phyloP scores from a whole-genome alignment of 2,888 invertebrate species.

The Cartodere bifasciata region DNA sequence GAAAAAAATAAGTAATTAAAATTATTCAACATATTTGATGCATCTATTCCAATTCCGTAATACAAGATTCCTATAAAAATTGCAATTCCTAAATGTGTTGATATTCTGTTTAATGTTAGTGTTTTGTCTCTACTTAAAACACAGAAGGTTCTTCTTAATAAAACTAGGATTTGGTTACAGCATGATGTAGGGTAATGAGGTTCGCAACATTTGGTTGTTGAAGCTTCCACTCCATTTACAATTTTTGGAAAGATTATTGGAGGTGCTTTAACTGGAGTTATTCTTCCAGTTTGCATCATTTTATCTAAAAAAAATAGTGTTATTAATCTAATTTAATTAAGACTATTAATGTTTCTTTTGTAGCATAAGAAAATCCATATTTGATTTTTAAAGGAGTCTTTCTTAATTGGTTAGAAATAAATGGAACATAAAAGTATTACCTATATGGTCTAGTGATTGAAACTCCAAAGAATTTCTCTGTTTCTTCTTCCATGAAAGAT shows the following conservation, averaged over 20 bases:
- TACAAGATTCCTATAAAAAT: conserved; percentile 72
- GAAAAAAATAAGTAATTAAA: conserved; percentile 84
- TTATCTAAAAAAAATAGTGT: conserved; percentile 31
- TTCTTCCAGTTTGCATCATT: conserved; percentile 38
- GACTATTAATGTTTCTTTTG: too few species aligned
- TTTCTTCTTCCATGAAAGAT: conserved; percentile 39
- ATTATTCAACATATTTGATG: conserved; percentile 69
- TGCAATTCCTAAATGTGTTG: conserved; percentile 70
- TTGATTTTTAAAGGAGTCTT: too few species aligned
- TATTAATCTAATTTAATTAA: conserved; percentile 1
- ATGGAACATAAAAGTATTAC: too few species aligned
- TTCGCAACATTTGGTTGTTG: conserved; percentile 17
- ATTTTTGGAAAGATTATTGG: conserved; percentile 22
- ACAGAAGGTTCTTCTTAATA: conserved; percentile 49
- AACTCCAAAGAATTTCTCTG: conserved; percentile 32
- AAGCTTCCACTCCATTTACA: conserved; percentile 10
- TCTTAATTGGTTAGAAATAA: too few species aligned
- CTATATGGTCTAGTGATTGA: conserved; percentile 31
- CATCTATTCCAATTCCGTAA: conserved; percentile 77
- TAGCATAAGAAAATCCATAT: too few species aligned
- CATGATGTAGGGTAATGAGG: conserved; percentile 43
- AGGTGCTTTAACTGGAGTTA: conserved; percentile 41
- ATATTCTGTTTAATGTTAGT: conserved; percentile 61
- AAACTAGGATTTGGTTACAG: conserved; percentile 42
- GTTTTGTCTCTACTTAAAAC: conserved; percentile 58